Evolutionary conservation across 2,113 vertebrate species (phyloP).

Genomic region (Datnioides undecimradiatus): DNA sequence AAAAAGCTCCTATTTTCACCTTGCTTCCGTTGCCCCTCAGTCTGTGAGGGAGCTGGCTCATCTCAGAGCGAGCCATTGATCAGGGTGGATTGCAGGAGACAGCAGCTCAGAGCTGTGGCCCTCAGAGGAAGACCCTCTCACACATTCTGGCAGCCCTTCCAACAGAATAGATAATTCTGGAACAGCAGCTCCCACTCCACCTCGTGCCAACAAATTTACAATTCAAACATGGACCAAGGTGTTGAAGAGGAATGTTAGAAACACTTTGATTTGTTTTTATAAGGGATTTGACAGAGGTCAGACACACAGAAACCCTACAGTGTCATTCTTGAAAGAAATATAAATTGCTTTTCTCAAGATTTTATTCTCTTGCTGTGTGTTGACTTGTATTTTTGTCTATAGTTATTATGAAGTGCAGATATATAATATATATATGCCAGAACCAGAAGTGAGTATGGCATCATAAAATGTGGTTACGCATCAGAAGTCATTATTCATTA

Average conservation of each 20-base stretch:
- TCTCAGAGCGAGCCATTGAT: slow-evolving; percentile 74
- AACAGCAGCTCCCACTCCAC: slow-evolving; percentile 72
- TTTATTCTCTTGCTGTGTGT: background rate
- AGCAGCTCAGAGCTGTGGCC: slow-evolving; percentile 63
- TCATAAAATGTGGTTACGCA: background rate
- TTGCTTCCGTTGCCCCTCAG: slow-evolving; percentile 40
- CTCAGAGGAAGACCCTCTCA: slow-evolving; percentile 77
- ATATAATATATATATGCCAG: background rate
- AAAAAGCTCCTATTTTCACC: slow-evolving; percentile 41
- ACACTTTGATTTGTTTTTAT: slow-evolving; percentile 72
- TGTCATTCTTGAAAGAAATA: slow-evolving; percentile 19
- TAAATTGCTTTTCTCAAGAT: slow-evolving; percentile 3
- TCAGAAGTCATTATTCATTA: background rate
- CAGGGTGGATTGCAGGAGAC: slow-evolving; percentile 79
- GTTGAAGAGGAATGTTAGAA: slow-evolving; percentile 74
- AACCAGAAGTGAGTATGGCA: background rate
- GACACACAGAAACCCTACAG: slow-evolving; percentile 24
- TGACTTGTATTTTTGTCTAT: background rate
- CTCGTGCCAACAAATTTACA: slow-evolving; percentile 83
- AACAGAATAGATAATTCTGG: slow-evolving; percentile 84
- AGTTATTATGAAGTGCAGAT: background rate
- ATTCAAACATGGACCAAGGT: slow-evolving; percentile 81
- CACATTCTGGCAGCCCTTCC: slow-evolving; percentile 81
- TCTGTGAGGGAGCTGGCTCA: slow-evolving; percentile 54
- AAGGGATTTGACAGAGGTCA: slow-evolving; percentile 61